A percentile compares a stretch with the other conserved stretches of the same genome.
Conservation (phyloP, 2,888 invertebrate species). For the Nycteola revayana region DNA sequence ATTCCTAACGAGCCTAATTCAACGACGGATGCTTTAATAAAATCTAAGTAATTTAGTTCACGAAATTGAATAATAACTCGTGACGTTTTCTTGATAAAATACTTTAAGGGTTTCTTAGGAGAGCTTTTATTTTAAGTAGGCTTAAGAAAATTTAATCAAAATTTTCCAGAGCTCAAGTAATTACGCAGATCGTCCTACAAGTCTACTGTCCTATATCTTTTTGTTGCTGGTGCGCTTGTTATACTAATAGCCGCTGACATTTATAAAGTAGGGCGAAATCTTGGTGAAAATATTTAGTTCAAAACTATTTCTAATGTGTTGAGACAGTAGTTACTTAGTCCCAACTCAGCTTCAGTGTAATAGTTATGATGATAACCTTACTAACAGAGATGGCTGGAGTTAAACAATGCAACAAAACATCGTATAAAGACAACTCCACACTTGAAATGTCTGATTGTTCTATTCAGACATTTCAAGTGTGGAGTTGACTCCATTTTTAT, state of each 20-base stretch:
- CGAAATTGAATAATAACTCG: conserved; percentile 19
- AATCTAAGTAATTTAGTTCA: conserved; percentile 15
- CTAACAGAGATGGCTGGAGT: too few relatives aligned
- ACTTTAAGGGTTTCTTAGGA: conserved; percentile 16
- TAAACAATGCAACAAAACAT: too few relatives aligned
- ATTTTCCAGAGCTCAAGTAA: conserved; percentile 5
- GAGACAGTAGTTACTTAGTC: too few relatives aligned
- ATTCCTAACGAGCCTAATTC: conserved; percentile 16
- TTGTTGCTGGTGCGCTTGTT: background rate
- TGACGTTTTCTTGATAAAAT: conserved; percentile 18
- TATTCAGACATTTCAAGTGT: too few relatives aligned
- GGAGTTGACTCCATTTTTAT: too few relatives aligned
- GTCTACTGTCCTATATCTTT: conserved; percentile 1
- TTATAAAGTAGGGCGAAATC: too few relatives aligned
- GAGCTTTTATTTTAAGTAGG: conserved; percentile 13
- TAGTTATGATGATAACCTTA: too few relatives aligned
- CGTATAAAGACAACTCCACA: too few relatives aligned
- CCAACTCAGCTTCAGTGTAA: background rate
- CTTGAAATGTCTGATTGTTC: too few relatives aligned
- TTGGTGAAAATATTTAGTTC: too few relatives aligned
- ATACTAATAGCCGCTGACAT: too few relatives aligned
- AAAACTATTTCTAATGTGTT: too few relatives aligned
- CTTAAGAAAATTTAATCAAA: conserved; percentile 18
- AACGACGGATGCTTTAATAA: conserved; percentile 8
- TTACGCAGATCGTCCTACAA: conserved; percentile 3